Evolutionary conservation across 2,113 vertebrate genomes (phyloP).

Genomic region (Panthera leo): DNA sequence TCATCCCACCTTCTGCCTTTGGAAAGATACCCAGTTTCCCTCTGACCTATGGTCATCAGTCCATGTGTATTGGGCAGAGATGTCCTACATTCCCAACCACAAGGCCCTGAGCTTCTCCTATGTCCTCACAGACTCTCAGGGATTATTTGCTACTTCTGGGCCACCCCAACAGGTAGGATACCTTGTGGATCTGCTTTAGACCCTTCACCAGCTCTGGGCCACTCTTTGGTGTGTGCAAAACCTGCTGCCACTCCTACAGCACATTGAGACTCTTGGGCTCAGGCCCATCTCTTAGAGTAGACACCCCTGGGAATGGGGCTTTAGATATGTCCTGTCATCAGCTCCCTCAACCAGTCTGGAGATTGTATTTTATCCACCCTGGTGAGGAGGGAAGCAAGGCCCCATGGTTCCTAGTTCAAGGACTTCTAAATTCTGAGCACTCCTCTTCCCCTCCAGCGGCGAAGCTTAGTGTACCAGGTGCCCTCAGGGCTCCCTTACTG

Average conservation of each 20-base stretch:
- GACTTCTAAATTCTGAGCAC: not conserved
- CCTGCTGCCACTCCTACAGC: not conserved
- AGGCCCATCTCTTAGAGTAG: not conserved
- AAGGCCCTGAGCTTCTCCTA: not conserved
- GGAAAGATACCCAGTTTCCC: not conserved
- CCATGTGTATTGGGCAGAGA: not conserved
- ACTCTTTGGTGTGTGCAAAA: not conserved
- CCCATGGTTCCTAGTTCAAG: not conserved
- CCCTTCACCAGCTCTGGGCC: not conserved
- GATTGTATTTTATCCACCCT: not conserved
- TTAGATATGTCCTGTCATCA: not conserved
- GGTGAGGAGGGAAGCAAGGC: not conserved
- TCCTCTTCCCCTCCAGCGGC: not conserved
- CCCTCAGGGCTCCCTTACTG: not conserved
- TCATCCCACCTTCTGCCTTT: not conserved
- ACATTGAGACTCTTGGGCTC: not conserved
- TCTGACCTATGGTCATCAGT: not conserved
- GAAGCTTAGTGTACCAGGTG: not conserved
- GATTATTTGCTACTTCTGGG: not conserved
- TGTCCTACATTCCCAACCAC: not conserved
- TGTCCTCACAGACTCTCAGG: not conserved
- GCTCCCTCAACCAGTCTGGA: not conserved
- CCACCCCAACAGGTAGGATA: not conserved
- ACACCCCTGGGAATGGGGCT: not conserved
- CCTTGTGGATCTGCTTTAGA: not conserved